Evolutionary conservation across 2,113 vertebrate genomes (phyloP).

Genomic region (Arothron firmamentum): DNA sequence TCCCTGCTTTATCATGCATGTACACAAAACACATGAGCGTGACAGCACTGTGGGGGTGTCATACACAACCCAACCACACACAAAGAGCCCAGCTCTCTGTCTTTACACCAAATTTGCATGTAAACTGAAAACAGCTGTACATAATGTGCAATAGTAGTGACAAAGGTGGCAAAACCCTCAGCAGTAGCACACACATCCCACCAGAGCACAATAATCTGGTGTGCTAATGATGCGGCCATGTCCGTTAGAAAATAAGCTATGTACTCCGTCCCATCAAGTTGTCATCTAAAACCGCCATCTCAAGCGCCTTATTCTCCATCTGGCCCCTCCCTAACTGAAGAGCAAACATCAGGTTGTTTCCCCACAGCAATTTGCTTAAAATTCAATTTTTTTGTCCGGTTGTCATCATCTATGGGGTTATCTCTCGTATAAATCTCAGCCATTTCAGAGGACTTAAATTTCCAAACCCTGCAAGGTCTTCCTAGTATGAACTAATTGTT

Average conservation of each 20-base stretch:
- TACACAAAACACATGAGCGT: too few relatives aligned
- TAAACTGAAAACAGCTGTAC: slow-evolving; percentile 40
- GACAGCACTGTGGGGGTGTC: too few relatives aligned
- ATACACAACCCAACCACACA: too few relatives aligned
- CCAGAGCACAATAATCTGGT: slow-evolving; percentile 15
- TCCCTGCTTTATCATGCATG: neutral
- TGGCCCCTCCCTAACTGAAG: slow-evolving; percentile 52
- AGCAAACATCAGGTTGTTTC: slow-evolving; percentile 36
- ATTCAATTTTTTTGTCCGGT: slow-evolving; percentile 6
- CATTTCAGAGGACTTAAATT: slow-evolving; percentile 42
- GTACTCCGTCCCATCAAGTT: slow-evolving; percentile 8
- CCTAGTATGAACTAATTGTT: slow-evolving; percentile 70
- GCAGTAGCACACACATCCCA: too few relatives aligned
- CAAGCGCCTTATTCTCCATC: slow-evolving; percentile 63
- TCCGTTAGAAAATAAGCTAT: slow-evolving; percentile 27
- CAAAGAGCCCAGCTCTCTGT: neutral
- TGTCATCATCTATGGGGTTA: neutral
- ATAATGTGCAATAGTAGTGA: slow-evolving; percentile 39
- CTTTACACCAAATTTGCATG: slow-evolving; percentile 5
- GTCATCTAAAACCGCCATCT: neutral
- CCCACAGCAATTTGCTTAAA: slow-evolving; percentile 35
- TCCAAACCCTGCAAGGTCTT: slow-evolving; percentile 73
- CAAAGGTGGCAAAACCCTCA: slow-evolving; percentile 46
- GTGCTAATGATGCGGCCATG: slow-evolving; percentile 9
- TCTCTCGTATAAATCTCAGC: neutral